Percentiles rank a stretch among this genome's conserved stretches.
Conservation (phyloP, 2,113 vertebrate species). For the Prionailurus bengalensis region DNA sequence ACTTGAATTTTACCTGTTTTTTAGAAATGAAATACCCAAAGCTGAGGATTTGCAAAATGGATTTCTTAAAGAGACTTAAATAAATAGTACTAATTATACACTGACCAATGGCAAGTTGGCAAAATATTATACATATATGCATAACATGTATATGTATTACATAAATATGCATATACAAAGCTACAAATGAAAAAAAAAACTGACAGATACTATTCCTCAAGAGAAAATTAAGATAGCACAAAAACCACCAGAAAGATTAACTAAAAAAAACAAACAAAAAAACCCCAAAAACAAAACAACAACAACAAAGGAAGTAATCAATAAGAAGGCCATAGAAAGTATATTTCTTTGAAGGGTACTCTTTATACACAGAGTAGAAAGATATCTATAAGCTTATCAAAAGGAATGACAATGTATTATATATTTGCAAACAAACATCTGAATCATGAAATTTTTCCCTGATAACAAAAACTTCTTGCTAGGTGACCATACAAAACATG, state of each 20-base stretch:
- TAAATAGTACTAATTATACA: background rate
- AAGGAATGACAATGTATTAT: slow-evolving; percentile 32
- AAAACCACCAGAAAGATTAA: slow-evolving; percentile 42
- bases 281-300: background rate
- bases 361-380: background rate
- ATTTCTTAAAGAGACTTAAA: slow-evolving; percentile 30
- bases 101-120: background rate
- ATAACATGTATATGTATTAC: background rate
- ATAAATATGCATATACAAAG: background rate
- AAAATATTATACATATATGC: slow-evolving; percentile 32
- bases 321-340: background rate
- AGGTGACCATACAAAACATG: background rate
- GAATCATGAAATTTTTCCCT: slow-evolving; percentile 51
- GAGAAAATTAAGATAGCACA: slow-evolving; percentile 34
- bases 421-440: slow-evolving; percentile 26
- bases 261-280: background rate
- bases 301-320: background rate
- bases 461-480: slow-evolving; percentile 32
- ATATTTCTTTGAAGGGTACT: background rate
- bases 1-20: background rate
- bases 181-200: background rate
- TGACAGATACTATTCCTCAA: background rate
- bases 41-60: background rate
- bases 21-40: slow-evolving; percentile 51
- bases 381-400: background rate